Conservation (phyloP, 2,797 vertebrate genomes). For the Adrianichthys oophorus region DNA sequence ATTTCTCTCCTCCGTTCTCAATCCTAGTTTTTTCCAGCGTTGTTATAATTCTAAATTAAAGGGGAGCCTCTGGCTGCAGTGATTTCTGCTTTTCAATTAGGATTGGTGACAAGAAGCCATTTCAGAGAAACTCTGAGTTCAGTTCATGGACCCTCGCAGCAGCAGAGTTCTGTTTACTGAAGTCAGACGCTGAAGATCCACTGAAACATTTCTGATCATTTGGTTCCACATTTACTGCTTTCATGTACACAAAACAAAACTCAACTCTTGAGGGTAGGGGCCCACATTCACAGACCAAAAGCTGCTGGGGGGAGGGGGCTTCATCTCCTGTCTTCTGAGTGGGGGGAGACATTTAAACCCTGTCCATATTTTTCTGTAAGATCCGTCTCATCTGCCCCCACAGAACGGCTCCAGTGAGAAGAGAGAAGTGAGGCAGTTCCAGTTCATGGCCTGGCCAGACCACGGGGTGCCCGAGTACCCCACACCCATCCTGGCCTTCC, state of each 20-base stretch:
- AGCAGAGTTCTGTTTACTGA: too few species aligned
- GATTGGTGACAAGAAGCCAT: slow-evolving; percentile 33
- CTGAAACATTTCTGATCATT: too few species aligned
- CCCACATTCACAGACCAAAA: too few species aligned
- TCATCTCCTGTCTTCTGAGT: slow-evolving; percentile 18
- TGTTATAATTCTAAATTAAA: slow-evolving; percentile 54
- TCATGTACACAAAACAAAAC: too few species aligned
- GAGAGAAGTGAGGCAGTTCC: slow-evolving; percentile 92
- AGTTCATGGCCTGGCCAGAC: slow-evolving; percentile 98
- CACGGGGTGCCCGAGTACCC: slow-evolving; percentile 95
- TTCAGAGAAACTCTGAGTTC: slow-evolving; percentile 14
- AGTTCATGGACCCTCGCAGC: not conserved
- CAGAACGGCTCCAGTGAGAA: slow-evolving; percentile 96
- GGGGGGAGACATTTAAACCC: slow-evolving; percentile 24
- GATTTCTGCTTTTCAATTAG: slow-evolving; percentile 8
- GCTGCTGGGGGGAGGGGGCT: not conserved
- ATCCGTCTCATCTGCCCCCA: slow-evolving; percentile 3
- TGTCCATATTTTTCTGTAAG: not conserved
- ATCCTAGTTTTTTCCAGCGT: slow-evolving; percentile 16
- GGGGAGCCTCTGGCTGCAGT: slow-evolving; percentile 20
- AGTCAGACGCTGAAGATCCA: too few species aligned
- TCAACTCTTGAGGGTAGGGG: too few species aligned
- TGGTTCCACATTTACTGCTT: too few species aligned
- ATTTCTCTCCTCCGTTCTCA: slow-evolving; percentile 22
- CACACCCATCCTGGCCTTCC: slow-evolving; percentile 91